phyloP scores from a whole-genome alignment of 2,113 vertebrate genomes.

The Protobothrops mucrosquamatus region DNA sequence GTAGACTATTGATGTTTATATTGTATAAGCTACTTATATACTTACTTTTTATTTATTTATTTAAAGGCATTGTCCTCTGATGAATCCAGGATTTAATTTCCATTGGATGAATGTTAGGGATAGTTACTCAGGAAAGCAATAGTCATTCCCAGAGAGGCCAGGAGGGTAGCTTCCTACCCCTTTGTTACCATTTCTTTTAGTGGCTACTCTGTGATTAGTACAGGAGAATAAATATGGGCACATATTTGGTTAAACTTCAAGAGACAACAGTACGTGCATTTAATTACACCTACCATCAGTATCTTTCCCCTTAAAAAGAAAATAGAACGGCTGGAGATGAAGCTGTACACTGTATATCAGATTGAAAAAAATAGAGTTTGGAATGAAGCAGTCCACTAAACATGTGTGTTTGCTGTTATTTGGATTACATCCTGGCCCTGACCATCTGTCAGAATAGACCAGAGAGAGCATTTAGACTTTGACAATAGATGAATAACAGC shows the following conservation, averaged over 20 bases:
- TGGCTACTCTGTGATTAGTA: background rate
- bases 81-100: constrained; percentile 7
- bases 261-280: background rate
- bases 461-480: background rate
- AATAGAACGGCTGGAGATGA: background rate
- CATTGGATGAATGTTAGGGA: background rate
- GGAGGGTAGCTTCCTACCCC: background rate
- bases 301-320: background rate
- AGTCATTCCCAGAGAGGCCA: background rate
- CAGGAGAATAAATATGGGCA: background rate
- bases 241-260: background rate
- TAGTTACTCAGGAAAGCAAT: background rate
- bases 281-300: background rate
- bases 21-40: background rate
- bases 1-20: background rate
- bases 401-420: background rate
- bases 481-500: background rate
- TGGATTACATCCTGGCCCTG: background rate
- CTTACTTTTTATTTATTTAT: background rate
- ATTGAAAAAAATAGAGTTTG: background rate
- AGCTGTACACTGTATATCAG: background rate
- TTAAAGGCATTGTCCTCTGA: background rate
- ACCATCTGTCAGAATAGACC: background rate
- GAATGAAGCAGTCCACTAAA: background rate
- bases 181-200: background rate